phyloP scores from a whole-genome alignment of 2,888 invertebrate genomes.

The Callimorpha dominula region DNA sequence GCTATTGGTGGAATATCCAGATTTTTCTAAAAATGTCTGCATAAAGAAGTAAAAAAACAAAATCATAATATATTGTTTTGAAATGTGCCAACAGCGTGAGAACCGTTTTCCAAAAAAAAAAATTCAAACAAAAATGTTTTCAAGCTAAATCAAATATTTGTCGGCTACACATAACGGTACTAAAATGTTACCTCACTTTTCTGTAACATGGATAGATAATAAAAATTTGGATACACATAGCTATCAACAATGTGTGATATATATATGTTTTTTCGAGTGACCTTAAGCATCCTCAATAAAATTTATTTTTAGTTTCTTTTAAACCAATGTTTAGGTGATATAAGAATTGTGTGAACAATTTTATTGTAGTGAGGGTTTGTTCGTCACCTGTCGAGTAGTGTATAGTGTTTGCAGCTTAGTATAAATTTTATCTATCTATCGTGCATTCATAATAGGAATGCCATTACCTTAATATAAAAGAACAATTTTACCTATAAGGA shows the following conservation, averaged over 20 bases:
- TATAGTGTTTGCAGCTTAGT: slow-evolving; percentile 16
- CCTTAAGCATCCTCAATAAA: background rate
- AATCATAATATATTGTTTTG: too few relatives aligned
- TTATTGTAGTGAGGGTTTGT: slow-evolving; percentile 6
- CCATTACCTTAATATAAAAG: slow-evolving; percentile 4
- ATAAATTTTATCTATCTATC: background rate
- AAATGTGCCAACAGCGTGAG: too few relatives aligned
- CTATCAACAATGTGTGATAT: background rate
- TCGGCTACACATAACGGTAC: too few relatives aligned
- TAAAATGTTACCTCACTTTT: too few relatives aligned
- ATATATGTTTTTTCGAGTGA: background rate
- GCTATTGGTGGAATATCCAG: too few relatives aligned
- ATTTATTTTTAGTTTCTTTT: slow-evolving; percentile 3
- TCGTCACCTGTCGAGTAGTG: slow-evolving; percentile 18
- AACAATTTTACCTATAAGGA: slow-evolving; percentile 17
- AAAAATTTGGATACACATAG: background rate
- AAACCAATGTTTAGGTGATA: slow-evolving; percentile 8
- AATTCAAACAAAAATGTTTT: too few relatives aligned
- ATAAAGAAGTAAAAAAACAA: too few relatives aligned
- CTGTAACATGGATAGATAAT: too few relatives aligned
- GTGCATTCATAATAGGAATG: background rate
- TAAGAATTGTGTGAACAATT: slow-evolving; percentile 13
- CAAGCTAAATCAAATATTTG: too few relatives aligned
- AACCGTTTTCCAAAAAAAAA: too few relatives aligned
- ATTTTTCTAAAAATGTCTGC: too few relatives aligned